Conservation (phyloP, 2,113 vertebrate genomes). For the Motacilla alba region DNA sequence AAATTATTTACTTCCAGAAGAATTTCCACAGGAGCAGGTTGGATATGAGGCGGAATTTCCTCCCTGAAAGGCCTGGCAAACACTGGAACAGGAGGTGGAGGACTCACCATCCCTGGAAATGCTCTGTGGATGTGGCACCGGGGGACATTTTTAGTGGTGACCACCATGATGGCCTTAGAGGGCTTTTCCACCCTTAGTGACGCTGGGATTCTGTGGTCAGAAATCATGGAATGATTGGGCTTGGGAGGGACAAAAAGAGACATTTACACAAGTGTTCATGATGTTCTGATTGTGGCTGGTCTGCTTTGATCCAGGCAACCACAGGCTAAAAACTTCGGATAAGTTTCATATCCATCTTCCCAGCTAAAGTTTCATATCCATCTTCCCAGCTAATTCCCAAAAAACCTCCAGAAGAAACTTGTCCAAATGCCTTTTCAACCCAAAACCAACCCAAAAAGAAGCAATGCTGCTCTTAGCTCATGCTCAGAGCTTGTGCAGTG, state of each 20-base stretch:
- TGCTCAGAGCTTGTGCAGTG: accelerated
- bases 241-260: background rate
- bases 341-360: background rate
- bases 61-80: background rate
- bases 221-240: too few relatives aligned
- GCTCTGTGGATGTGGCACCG: background rate
- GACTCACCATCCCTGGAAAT: background rate
- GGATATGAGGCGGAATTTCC: background rate
- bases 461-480: background rate
- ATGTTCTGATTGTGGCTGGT: background rate
- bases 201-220: background rate
- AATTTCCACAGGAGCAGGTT: background rate
- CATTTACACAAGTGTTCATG: background rate
- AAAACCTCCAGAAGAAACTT: background rate
- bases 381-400: background rate
- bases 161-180: accelerated
- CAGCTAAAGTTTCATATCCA: background rate
- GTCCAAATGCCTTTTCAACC: background rate
- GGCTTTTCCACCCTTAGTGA: background rate
- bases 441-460: background rate
- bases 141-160: background rate
- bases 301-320: background rate
- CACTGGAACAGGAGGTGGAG: too few relatives aligned
- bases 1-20: background rate
- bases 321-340: background rate